A percentile compares a stretch with the other conserved stretches of the same genome.
These are phyloP conservation scores for Phymastichus coffea DNA, from an alignment of 1,140 invertebrate species.

Conservation along the genomic window DNA sequence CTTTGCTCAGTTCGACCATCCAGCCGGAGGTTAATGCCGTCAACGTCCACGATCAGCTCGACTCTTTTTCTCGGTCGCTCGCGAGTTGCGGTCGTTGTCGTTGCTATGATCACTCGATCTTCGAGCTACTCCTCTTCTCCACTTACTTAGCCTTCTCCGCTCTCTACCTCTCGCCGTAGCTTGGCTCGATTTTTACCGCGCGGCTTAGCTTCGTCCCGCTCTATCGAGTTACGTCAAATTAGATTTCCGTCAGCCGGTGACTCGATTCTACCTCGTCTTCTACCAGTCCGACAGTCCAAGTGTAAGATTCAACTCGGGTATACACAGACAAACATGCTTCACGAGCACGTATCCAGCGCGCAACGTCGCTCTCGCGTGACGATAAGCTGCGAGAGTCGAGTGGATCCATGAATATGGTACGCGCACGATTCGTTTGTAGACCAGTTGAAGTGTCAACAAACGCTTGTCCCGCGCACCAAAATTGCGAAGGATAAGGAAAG, in stretches of 20 bases:
- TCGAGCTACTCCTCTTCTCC: not conserved
- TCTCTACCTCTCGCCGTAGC: not conserved
- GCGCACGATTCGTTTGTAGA: too few relatives aligned
- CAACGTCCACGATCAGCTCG: constrained; percentile 13
- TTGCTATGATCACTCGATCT: too few relatives aligned
- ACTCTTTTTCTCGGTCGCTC: not conserved
- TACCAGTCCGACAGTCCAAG: too few relatives aligned
- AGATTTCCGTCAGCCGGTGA: constrained; percentile 16
- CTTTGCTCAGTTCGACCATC: not conserved
- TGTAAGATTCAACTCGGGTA: too few relatives aligned
- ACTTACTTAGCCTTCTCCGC: not conserved
- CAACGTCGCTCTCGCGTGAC: too few relatives aligned
- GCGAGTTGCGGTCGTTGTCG: not conserved
- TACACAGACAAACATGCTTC: too few relatives aligned
- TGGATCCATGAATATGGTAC: too few relatives aligned
- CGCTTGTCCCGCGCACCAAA: too few relatives aligned
- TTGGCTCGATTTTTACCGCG: constrained; percentile 16
- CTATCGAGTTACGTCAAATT: constrained; percentile 26
- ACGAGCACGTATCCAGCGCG: too few relatives aligned
- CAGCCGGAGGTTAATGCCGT: constrained; percentile 4
- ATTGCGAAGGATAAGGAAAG: too few relatives aligned
- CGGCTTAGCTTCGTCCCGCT: constrained; percentile 19
- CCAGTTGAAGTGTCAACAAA: too few relatives aligned
- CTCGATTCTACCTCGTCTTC: constrained; percentile 17
- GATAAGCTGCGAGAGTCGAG: too few relatives aligned